phyloP scores from a whole-genome alignment of 1,140 invertebrate genomes.

The Plodia interpunctella region DNA sequence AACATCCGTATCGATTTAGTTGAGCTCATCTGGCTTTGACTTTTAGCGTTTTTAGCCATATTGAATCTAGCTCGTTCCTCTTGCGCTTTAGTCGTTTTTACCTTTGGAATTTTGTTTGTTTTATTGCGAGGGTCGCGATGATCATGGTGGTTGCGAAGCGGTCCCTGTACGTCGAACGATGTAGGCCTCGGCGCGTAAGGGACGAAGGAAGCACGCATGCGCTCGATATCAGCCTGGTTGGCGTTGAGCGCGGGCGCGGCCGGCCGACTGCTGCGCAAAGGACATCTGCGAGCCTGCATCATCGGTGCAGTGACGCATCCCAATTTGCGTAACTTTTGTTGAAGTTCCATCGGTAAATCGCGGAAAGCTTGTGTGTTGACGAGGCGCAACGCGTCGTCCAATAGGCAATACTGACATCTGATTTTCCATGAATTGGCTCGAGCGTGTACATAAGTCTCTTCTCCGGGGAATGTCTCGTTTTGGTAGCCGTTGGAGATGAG shows the following conservation, averaged over 20 bases:
- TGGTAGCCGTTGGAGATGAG: constrained; percentile 35
- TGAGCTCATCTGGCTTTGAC: constrained; percentile 15
- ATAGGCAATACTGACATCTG: constrained; percentile 48
- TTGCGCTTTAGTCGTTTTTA: constrained; percentile 61
- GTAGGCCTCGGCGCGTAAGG: neutral
- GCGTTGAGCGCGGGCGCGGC: constrained; percentile 21
- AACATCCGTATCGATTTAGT: constrained; percentile 19
- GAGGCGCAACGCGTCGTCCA: constrained; percentile 43
- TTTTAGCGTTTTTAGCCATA: constrained; percentile 34
- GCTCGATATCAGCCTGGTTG: constrained; percentile 43
- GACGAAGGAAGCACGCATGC: constrained; percentile 53
- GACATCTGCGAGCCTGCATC: neutral
- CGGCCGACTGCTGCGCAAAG: neutral
- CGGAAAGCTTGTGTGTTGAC: constrained; percentile 52
- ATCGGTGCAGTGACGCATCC: constrained; percentile 43
- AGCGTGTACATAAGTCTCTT: constrained; percentile 29
- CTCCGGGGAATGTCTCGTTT: constrained; percentile 17
- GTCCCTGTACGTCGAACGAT: neutral
- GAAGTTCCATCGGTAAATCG: constrained; percentile 46
- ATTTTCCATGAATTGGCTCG: constrained; percentile 45
- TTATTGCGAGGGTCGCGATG: neutral
- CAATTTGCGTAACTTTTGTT: constrained; percentile 49
- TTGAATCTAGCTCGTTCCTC: constrained; percentile 61
- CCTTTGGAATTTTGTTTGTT: constrained; percentile 35
- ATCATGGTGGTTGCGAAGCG: neutral